Base-by-base conservation (phyloP, 2,888 invertebrate genomes). In the Tipula unca region DNA sequence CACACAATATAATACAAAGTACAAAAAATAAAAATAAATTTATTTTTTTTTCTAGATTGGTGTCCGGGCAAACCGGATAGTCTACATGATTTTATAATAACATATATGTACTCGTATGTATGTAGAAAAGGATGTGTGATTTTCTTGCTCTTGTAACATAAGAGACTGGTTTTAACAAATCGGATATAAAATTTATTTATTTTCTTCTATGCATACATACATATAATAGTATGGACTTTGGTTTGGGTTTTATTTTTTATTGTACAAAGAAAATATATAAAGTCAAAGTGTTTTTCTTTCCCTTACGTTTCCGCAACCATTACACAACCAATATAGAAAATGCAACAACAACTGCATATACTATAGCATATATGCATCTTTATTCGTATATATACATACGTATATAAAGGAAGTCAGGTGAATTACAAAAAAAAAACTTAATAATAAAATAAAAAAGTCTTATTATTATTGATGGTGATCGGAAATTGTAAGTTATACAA, bases 391-490 rank as follows among this genome's bases (percentile, higher is more conserved):
- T 32, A 2, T 32, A 32, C 32, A 6, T 32, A 32, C 32, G 6
- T 48, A 20, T 48, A 69, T 25, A 69, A 25, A 69, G 69, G 69
- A 69, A 69, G 69, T 69, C 69, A 69, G 69, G 69, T 69, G 69
- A 69, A 69, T 69, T 69, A 69, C 25, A 69, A 20, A 25, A 69
- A 20, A 25, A 69, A 69, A 69, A 69, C 20, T 20, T 69, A n/a
- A 48, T 6, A 69, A 69, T 69, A 69, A 20, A 20, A 69, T n/a
- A 5, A 48, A 48, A 48, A 48, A 48, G 48, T 54, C 1, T 69
- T 69, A 25, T 69, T 69, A 69, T 69, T 69, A 69, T 69, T 69
- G 69, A 69, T 69, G 69, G 69, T 69, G 69, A 69, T 69, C 69
- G 69, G 69, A 69, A 69, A 25, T 25, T 69, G 69, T 69, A 69